These are phyloP conservation scores for Hiodon alosoides DNA, from an alignment of 2,113 vertebrate genomes.

Conservation along the genomic window DNA sequence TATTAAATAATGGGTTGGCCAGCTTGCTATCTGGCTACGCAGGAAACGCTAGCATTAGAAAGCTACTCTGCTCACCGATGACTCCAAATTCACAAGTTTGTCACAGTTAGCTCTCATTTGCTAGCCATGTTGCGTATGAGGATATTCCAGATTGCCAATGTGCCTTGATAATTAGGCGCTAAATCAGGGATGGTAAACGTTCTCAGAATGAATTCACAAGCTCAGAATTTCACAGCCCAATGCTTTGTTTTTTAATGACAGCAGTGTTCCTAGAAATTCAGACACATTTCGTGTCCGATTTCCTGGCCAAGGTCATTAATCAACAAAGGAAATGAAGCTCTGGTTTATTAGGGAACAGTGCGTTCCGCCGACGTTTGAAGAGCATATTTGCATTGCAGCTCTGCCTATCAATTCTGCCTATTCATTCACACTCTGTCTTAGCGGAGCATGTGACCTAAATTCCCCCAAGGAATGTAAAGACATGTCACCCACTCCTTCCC, in stretches of 20 bases:
- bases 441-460: neutral
- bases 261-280: neutral
- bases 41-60: no score
- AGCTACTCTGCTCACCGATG: no score
- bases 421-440: neutral
- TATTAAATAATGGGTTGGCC: no score
- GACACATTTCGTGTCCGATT: neutral
- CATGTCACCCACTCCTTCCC: neutral
- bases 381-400: neutral
- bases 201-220: neutral
- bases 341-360: neutral
- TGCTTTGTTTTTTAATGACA: neutral
- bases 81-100: no score
- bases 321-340: neutral
- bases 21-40: no score
- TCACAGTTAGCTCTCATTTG: no score
- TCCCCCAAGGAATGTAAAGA: neutral
- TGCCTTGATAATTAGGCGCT: no score
- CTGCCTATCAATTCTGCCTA: neutral
- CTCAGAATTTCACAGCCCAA: neutral
- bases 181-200: neutral
- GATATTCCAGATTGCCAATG: no score
- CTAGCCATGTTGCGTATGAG: no score
- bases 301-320: neutral
- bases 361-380: neutral